Conservation (phyloP, 2,113 vertebrate species). For the Psittacula cyanocephala region DNA sequence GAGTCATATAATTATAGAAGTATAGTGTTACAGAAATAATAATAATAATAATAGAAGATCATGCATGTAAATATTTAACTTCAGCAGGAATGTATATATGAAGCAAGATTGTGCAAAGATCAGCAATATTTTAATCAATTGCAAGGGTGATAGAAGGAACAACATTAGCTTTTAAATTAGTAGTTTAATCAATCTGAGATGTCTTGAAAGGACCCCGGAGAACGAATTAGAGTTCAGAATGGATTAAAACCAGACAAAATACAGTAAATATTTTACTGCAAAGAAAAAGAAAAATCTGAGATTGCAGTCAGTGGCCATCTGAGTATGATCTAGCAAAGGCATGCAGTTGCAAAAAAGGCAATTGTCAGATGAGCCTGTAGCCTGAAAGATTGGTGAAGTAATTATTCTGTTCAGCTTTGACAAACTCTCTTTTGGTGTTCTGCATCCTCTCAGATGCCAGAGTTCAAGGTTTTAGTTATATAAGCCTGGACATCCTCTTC, state of each 20-base stretch:
- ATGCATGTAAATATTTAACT: neutral
- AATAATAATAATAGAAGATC: neutral
- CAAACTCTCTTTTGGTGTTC: neutral
- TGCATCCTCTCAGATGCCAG: neutral
- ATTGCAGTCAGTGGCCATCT: neutral
- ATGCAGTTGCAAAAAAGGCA: neutral
- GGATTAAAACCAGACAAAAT: neutral
- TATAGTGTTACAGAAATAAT: neutral
- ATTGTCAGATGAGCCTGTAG: neutral
- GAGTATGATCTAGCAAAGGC: neutral
- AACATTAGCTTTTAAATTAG: neutral
- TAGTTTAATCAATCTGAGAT: neutral
- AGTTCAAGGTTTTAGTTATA: neutral
- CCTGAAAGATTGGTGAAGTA: neutral
- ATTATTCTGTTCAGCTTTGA: neutral
- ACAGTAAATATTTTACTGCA: neutral
- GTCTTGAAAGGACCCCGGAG: neutral
- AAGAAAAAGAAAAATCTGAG: neutral
- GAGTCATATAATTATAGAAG: neutral
- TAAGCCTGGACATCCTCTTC: neutral
- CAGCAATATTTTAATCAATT: neutral
- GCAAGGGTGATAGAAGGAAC: neutral
- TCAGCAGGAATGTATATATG: neutral
- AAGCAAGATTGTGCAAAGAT: neutral
- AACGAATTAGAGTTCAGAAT: neutral